Base-by-base conservation (phyloP, 1,140 invertebrate genomes). In the Littorina saxatilis region DNA sequence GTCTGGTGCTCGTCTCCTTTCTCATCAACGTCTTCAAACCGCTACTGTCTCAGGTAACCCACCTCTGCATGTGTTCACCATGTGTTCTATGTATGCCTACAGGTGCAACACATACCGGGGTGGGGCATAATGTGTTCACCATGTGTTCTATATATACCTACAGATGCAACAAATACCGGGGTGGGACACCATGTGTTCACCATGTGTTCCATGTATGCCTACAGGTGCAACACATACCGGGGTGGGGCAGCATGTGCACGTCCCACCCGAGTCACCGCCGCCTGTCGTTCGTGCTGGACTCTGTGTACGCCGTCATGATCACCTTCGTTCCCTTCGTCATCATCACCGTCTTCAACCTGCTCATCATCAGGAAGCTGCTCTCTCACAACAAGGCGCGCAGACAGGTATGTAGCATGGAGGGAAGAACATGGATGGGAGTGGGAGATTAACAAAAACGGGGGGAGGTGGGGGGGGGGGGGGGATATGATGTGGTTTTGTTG, bases 281-380 rank as follows among this genome's bases (percentile, higher is more conserved):
- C 15, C 47, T 87, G 9, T 89, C 88, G 11, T 90, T 89, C 81
- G 82, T 89, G 37, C 79, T 91, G 23, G 90, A 91, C 83, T 86
- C 85, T 37, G 76, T 86, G 23, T 91, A 87, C 81, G 90, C 85
- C 7, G 81, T 89, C 23, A 84, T 79, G 43, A 89, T 90, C n/a
- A 89, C 90, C 15, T 84, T 88, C 70, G 83, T 90, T 13, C 89
- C 90, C 7, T 89, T 90, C 72, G 70, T 89, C 35, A 75, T 89
- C 35, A 89, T 91, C 66, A 82, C 85, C 23, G 58, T 87, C 20
- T 72, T 91, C 13, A 91, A 90, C 82, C 72, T 85, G 4, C 63
- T 88, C 39, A 91, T 90, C 37, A 85, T 89, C 39, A 83, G 90
- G 5, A 84, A 83, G n/a, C 66, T 89, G 0, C 76, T 85, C 15